Base-by-base conservation (phyloP, 2,797 vertebrate genomes). In the Neoniphon sammara region DNA sequence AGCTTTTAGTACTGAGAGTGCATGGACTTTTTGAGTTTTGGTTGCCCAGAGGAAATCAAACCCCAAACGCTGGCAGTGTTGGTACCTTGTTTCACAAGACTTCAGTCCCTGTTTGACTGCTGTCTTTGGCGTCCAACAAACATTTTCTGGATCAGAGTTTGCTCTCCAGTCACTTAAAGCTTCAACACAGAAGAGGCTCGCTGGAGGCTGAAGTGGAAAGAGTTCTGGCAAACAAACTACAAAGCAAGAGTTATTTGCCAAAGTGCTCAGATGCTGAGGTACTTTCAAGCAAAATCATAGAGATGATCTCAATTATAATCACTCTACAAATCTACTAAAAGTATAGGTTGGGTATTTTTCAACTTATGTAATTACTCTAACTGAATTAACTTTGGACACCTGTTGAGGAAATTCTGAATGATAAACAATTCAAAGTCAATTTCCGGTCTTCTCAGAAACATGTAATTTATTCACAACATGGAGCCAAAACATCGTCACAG, bases 11-110 rank as follows among this genome's bases (percentile, higher is more conserved):
- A 6, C 63, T 11, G 54, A 61, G n/a, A 62, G 63, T 0, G 12
- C 50, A 47, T 0, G 36, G 61, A 27, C 61, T 75, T 50, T 25
- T 49, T 25, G 76, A 74, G 59, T 70, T 64, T 7, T 55, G 82
- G 74, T 27, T 62, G 46, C 70, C 81, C 78, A 15, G 70, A 46
- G 67, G 83, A 74, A 68, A 81, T 79, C 56, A 81, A 81, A 83
- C 74, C 81, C 56, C 39, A 15, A 31, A 78, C 71, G n/a, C 66
- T 75, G 66, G 69, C 79, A 73, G 66, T 36, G 71, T 17, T 14
- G 56, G 53, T 81, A 25, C 7, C 46, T 68, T 56, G 30, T 60
- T 47, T 42, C 53, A 66, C 59, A 58, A 56, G 57, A 58, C 54
- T 49, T 61, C 21, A 49, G 53, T n/a, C n/a, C 52, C 21, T 57